These are phyloP conservation scores for Clarias laeviceps DNA, from an alignment of 2,797 vertebrate genomes.

Conservation along the genomic window DNA sequence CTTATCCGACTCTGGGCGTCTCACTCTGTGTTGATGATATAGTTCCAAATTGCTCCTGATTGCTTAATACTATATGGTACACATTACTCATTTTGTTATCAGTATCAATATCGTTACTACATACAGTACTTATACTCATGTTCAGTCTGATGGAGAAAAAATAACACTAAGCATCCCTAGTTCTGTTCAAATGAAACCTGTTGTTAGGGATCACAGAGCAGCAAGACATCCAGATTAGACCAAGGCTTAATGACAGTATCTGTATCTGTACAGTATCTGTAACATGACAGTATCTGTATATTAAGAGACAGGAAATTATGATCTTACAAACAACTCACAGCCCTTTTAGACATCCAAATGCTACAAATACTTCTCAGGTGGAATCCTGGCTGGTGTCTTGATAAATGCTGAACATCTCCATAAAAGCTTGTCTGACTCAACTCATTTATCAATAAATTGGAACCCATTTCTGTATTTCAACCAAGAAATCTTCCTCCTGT, in stretches of 20 bases:
- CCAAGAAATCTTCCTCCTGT: conserved; percentile 5
- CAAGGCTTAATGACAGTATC: too few relatives aligned
- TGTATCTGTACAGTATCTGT: too few relatives aligned
- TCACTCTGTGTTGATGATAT: neutral
- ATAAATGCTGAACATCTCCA: neutral
- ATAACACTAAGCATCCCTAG: too few relatives aligned
- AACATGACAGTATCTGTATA: neutral
- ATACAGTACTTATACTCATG: too few relatives aligned
- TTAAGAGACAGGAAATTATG: neutral
- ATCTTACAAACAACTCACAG: neutral
- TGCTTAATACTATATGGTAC: neutral
- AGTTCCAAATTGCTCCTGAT: neutral
- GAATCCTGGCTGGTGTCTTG: neutral
- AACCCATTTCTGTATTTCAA: conserved; percentile 32
- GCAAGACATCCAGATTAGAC: neutral
- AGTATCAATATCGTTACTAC: too few relatives aligned
- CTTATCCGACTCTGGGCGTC: neutral
- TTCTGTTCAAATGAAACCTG: neutral
- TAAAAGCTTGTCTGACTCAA: conserved; percentile 6
- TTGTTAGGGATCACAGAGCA: neutral
- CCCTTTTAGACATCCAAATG: neutral
- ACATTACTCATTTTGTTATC: neutral
- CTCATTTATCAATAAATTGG: neutral
- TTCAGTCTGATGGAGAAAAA: neutral
- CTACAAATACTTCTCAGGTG: neutral